Evolutionary conservation across 2,888 invertebrate genomes (phyloP).

Genomic region (Sericinus montela): DNA sequence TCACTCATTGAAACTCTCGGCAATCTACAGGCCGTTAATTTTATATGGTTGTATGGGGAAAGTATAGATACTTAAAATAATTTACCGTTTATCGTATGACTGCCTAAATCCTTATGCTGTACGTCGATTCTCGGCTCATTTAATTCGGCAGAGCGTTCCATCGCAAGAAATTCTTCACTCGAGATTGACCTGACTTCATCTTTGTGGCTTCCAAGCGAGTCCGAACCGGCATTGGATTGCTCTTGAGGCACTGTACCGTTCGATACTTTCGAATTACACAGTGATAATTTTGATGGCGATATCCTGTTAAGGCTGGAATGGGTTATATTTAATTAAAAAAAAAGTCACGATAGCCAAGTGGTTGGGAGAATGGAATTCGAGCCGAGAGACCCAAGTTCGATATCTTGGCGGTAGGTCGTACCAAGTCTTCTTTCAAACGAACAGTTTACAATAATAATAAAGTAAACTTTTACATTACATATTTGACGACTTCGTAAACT

Average conservation of each 20-base stretch:
- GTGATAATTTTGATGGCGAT: constrained; percentile 68
- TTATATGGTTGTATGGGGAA: too few species aligned
- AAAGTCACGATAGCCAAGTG: too few species aligned
- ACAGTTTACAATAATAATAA: too few species aligned
- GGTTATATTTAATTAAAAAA: not conserved
- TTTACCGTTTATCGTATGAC: constrained; percentile 20
- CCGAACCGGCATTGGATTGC: constrained; percentile 53
- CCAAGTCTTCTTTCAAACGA: too few species aligned
- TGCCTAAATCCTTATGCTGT: constrained; percentile 46
- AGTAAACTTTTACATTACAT: too few species aligned
- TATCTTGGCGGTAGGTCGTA: too few species aligned
- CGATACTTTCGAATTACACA: constrained; percentile 58
- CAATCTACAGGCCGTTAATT: too few species aligned
- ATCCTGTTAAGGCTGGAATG: constrained; percentile 62
- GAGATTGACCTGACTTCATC: constrained; percentile 60
- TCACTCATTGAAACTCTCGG: too few species aligned
- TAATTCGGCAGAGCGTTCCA: constrained; percentile 68
- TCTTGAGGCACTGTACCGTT: constrained; percentile 51
- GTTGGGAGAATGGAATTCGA: too few species aligned
- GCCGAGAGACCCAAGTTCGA: too few species aligned
- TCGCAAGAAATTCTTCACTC: constrained; percentile 70
- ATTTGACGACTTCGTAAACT: too few species aligned
- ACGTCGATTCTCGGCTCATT: constrained; percentile 45
- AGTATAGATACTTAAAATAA: not conserved
- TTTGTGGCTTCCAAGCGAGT: constrained; percentile 57